These are phyloP conservation scores for Rhyacophila brunnea DNA, from an alignment of 1,140 invertebrate species.

Conservation along the genomic window DNA sequence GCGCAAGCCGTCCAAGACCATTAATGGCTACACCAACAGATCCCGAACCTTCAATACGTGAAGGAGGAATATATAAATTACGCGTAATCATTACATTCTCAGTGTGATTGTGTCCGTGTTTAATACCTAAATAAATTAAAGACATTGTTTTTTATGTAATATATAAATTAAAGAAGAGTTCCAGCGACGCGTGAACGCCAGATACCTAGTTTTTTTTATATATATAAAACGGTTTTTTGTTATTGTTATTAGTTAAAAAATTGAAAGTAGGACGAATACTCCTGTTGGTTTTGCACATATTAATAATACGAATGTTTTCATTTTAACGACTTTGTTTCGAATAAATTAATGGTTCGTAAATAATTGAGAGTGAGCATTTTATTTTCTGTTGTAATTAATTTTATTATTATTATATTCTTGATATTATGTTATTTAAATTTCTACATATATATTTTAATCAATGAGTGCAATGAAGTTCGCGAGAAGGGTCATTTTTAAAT, in stretches of 20 bases:
- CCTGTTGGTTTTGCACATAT: constrained; percentile 25
- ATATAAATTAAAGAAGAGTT: neutral
- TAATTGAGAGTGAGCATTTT: constrained; percentile 43
- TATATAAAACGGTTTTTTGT: constrained; percentile 23
- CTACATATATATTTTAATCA: constrained; percentile 46
- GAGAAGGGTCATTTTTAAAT: constrained; percentile 1
- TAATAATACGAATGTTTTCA: constrained; percentile 16
- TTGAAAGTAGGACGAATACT: neutral
- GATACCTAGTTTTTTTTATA: constrained; percentile 9
- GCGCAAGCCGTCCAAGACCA: constrained; percentile 51
- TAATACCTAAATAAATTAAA: neutral
- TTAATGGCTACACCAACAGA: constrained; percentile 3
- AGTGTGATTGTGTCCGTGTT: constrained; percentile 16
- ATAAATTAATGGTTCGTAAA: constrained; percentile 30
- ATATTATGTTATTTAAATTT: constrained; percentile 53
- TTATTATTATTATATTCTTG: constrained; percentile 47
- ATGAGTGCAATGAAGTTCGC: constrained; percentile 52
- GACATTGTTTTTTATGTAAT: too few relatives aligned
- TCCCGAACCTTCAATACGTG: too few relatives aligned
- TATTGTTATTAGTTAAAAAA: constrained; percentile 31
- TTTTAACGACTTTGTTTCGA: constrained; percentile 30
- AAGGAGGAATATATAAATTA: too few relatives aligned
- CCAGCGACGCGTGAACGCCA: neutral
- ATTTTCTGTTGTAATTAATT: constrained; percentile 56
- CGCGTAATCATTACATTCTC: constrained; percentile 12